A percentile compares a stretch with the other conserved stretches of the same genome.
Evolutionary conservation across 2,113 vertebrate species (phyloP).

Genomic region (Terrapene triunguis): DNA sequence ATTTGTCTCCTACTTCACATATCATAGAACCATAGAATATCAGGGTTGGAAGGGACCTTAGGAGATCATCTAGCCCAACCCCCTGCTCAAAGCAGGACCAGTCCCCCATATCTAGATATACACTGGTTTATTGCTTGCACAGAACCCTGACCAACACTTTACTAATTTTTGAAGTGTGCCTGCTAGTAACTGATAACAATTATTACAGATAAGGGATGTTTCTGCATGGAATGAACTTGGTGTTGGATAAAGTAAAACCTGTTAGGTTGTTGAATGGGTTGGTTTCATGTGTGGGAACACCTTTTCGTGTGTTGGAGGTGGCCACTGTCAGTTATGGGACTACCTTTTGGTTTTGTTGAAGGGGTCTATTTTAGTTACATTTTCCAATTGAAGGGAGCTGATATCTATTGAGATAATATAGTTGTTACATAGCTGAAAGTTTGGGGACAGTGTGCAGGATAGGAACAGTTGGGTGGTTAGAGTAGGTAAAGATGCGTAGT

Average conservation of each 20-base stretch:
- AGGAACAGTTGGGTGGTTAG: background rate
- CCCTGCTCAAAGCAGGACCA: no score
- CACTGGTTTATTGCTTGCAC: background rate
- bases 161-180: background rate
- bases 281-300: background rate
- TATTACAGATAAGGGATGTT: background rate
- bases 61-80: no score
- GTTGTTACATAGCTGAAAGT: background rate
- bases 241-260: background rate
- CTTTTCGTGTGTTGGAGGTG: background rate
- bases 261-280: background rate
- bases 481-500: background rate
- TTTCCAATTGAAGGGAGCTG: slow-evolving; percentile 6
- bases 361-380: background rate
- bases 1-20: background rate
- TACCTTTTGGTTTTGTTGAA: background rate
- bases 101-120: background rate
- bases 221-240: background rate
- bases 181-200: background rate
- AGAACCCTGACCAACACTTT: background rate
- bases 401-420: slow-evolving; percentile 13
- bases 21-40: no score
- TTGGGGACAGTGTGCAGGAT: background rate
- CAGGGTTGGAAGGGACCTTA: no score
- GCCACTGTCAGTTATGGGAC: background rate